A percentile compares a stretch with the other conserved stretches of the same genome.
These are phyloP conservation scores for Nicator chloris DNA, from an alignment of 2,113 vertebrate species.

Conservation along the genomic window DNA sequence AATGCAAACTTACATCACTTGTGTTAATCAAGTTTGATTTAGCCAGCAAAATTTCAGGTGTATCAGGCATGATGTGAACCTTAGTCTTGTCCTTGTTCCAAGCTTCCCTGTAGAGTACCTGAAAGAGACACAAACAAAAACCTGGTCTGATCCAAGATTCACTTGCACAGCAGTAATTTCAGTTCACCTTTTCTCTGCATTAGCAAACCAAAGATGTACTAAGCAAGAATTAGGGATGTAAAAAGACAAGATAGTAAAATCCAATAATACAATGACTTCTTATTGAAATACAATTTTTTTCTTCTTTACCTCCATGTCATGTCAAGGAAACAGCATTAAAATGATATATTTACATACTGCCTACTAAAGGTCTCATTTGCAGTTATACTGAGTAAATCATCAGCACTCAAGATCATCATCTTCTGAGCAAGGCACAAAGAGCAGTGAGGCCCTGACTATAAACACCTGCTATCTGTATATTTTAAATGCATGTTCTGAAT, in stretches of 20 bases:
- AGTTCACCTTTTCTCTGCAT: not conserved
- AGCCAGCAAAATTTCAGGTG: constrained; percentile 76
- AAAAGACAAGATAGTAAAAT: not conserved
- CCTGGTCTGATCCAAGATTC: not conserved
- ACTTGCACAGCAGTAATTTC: not conserved
- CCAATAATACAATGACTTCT: not conserved
- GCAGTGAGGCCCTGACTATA: not conserved
- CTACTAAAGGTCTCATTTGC: not conserved
- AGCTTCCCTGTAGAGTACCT: constrained; percentile 77
- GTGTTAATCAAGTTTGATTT: constrained; percentile 83
- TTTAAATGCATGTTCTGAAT: not conserved
- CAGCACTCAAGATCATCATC: not conserved
- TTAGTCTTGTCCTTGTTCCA: constrained; percentile 82
- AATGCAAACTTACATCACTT: constrained; percentile 76
- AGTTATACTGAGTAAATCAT: not conserved
- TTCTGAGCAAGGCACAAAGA: not conserved
- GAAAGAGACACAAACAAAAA: constrained; percentile 1
- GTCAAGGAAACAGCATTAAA: not conserved
- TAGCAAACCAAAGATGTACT: not conserved
- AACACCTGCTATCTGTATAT: not conserved
- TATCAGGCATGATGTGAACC: constrained; percentile 82
- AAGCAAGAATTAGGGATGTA: not conserved
- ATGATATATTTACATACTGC: not conserved
- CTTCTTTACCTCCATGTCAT: not conserved
- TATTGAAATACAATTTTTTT: not conserved